Conservation (phyloP, 2,797 vertebrate genomes). For the Holocentrus rufus region DNA sequence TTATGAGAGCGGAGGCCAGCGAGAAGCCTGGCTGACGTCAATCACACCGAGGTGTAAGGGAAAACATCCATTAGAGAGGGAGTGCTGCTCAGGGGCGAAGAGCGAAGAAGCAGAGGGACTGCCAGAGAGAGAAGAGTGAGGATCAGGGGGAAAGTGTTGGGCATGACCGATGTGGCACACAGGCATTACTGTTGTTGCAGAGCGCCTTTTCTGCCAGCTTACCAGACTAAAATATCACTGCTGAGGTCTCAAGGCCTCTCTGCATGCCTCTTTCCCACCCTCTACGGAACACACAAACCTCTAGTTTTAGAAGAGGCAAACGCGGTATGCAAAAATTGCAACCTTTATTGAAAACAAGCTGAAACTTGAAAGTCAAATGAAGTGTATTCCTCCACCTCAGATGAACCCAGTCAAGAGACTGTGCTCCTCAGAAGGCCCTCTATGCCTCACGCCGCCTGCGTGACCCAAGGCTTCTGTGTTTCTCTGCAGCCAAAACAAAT, state of each 20-base stretch:
- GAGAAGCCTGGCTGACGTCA: conserved; percentile 75
- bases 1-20: conserved; percentile 53
- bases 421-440: not conserved
- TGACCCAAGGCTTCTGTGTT: not conserved
- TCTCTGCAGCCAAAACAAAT: not conserved
- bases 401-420: not conserved
- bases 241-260: not conserved
- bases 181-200: conserved; percentile 7
- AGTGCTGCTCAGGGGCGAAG: conserved; percentile 46
- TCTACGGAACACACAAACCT: not conserved
- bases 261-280: not conserved
- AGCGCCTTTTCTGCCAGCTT: not conserved
- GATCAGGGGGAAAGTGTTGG: conserved; percentile 6
- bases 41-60: conserved; percentile 73
- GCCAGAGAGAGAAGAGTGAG: conserved; percentile 3
- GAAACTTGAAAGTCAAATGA: conserved; percentile 1
- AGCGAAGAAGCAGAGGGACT: conserved; percentile 29
- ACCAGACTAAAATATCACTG: conserved; percentile 1
- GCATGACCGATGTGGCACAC: conserved; percentile 19
- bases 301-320: not conserved
- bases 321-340: not conserved
- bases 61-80: conserved; percentile 73
- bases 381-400: not conserved
- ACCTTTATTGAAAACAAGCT: not conserved
- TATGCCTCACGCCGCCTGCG: not conserved